Percentiles rank a stretch among this genome's conserved stretches.
phyloP scores from a whole-genome alignment of 1,140 invertebrate species.

The Bombus superbus region DNA sequence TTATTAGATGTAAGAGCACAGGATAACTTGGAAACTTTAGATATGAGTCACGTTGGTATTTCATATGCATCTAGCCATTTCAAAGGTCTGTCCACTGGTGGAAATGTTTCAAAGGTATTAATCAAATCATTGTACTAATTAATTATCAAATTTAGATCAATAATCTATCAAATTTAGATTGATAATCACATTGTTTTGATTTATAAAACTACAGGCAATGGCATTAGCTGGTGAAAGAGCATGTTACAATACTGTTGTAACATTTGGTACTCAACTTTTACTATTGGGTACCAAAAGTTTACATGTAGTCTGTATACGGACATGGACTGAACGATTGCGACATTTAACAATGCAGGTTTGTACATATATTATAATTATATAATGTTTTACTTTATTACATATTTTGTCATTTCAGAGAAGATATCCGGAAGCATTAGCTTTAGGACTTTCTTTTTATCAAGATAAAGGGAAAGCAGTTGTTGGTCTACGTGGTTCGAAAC shows the following conservation, averaged over 20 bases:
- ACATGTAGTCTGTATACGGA: constrained; percentile 90
- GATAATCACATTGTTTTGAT: constrained; percentile 18
- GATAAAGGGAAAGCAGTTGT: constrained; percentile 88
- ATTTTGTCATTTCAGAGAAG: constrained; percentile 81
- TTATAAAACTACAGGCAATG: constrained; percentile 85
- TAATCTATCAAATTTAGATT: not conserved
- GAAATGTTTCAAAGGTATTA: constrained; percentile 87
- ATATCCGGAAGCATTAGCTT: constrained; percentile 86
- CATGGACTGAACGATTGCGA: constrained; percentile 91
- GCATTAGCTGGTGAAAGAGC: constrained; percentile 92
- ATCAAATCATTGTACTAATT: not conserved
- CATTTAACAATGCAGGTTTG: constrained; percentile 85
- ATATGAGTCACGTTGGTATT: constrained; percentile 92
- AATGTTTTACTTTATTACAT: constrained; percentile 3
- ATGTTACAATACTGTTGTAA: constrained; percentile 95
- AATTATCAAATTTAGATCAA: not conserved
- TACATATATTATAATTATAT: constrained; percentile 44
- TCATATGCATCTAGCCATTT: constrained; percentile 97
- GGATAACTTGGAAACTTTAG: constrained; percentile 91
- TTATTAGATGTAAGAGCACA: constrained; percentile 94
- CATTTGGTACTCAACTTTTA: constrained; percentile 91
- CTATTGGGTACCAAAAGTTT: constrained; percentile 92
- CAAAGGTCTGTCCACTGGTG: constrained; percentile 91
- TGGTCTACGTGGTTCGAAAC: constrained; percentile 84
- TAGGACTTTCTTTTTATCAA: constrained; percentile 88